Evolutionary conservation across 1,140 invertebrate genomes (phyloP).

Genomic region (Triops cancriformis): DNA sequence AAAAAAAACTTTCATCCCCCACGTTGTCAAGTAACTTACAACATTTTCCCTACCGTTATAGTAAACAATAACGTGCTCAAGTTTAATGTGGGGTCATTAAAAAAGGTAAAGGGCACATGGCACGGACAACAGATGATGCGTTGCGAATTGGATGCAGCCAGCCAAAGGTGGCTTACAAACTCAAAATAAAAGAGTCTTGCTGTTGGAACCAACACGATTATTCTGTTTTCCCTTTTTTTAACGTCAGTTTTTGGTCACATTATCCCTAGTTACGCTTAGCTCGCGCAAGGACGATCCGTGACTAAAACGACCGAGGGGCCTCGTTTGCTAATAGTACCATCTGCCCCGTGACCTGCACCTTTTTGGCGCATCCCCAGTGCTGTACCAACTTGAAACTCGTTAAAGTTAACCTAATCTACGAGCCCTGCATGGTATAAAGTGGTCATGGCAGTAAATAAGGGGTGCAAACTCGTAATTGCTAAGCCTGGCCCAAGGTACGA

Average conservation of each 20-base stretch:
- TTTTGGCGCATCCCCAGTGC: not conserved
- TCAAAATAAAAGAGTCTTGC: not conserved
- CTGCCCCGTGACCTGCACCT: conserved; percentile 3
- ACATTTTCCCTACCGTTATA: no score
- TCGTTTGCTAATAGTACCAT: not conserved
- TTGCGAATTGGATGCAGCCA: not conserved
- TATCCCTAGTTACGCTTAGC: not conserved
- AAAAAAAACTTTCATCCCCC: not conserved
- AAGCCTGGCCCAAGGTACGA: not conserved
- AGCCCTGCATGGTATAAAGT: not conserved
- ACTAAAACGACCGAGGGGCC: not conserved
- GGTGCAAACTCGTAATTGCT: not conserved
- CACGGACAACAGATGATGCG: not conserved
- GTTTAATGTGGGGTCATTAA: not conserved
- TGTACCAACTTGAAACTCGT: not conserved
- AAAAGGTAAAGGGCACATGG: not conserved
- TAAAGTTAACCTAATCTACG: not conserved
- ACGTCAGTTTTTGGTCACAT: not conserved
- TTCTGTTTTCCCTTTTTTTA: not conserved
- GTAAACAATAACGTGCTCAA: not conserved
- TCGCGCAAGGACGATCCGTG: not conserved
- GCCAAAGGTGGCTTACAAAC: not conserved
- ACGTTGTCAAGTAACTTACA: no score
- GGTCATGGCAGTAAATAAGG: not conserved
- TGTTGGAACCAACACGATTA: not conserved